These are phyloP conservation scores for Ahaetulla prasina DNA, from an alignment of 2,113 vertebrate genomes.

Conservation along the genomic window DNA sequence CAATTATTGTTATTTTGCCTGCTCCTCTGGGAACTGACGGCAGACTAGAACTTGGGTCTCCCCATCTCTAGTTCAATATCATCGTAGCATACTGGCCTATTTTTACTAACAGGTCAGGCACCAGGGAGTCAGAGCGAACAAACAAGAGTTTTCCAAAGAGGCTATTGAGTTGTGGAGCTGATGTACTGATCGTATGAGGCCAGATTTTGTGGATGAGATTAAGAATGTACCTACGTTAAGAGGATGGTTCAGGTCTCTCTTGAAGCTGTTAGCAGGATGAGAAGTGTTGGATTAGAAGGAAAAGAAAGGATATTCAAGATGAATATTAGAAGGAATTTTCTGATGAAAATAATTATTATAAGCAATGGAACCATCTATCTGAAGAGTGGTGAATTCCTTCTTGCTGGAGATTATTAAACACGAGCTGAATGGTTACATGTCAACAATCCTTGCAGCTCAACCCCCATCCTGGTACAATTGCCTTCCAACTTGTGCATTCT, in stretches of 20 bases:
- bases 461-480: background rate
- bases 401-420: background rate
- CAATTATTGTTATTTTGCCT: background rate
- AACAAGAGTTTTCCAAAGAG: background rate
- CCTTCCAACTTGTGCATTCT: background rate
- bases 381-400: background rate
- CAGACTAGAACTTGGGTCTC: background rate
- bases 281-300: background rate
- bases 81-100: background rate
- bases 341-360: background rate
- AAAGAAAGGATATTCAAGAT: background rate
- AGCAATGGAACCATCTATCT: background rate
- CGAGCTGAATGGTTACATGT: background rate
- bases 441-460: background rate
- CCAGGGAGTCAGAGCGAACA: background rate
- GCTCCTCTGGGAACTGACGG: background rate
- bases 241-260: background rate
- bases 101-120: background rate
- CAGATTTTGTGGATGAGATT: background rate
- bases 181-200: background rate
- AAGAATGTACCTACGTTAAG: background rate
- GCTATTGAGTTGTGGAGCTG: background rate
- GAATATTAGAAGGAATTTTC: background rate
- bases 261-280: background rate
- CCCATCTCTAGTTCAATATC: background rate